A percentile compares a stretch with the other conserved stretches of the same genome.
These are phyloP conservation scores for Limanda limanda DNA, from an alignment of 2,113 vertebrate species.

Conservation along the genomic window DNA sequence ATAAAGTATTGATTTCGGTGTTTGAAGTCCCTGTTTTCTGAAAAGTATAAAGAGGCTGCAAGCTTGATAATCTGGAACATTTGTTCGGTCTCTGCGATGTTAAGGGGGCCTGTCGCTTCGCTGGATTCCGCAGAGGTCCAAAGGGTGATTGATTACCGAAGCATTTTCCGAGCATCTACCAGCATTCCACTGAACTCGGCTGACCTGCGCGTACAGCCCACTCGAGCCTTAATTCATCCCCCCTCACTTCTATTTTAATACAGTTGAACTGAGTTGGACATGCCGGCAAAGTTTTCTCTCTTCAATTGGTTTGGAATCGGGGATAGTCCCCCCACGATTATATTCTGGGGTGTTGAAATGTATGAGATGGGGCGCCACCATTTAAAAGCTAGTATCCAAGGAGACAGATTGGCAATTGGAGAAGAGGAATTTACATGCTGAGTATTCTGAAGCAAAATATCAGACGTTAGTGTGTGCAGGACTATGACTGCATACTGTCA, in stretches of 20 bases:
- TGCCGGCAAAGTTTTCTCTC: slow-evolving; percentile 30
- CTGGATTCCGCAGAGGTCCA: slow-evolving; percentile 49
- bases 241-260: slow-evolving; percentile 26
- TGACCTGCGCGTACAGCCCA: background rate
- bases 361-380: slow-evolving; percentile 28
- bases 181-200: slow-evolving; percentile 57
- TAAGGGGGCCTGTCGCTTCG: slow-evolving; percentile 36
- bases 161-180: slow-evolving; percentile 51
- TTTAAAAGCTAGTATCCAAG: slow-evolving; percentile 65
- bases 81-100: slow-evolving; percentile 38
- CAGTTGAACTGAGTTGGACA: slow-evolving; percentile 41
- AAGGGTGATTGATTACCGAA: slow-evolving; percentile 70
- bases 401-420: slow-evolving; percentile 61
- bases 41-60: slow-evolving; percentile 43
- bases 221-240: slow-evolving; percentile 27
- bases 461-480: slow-evolving; percentile 15
- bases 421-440: slow-evolving; percentile 28
- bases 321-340: slow-evolving; percentile 49
- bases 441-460: slow-evolving; percentile 1
- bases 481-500: background rate
- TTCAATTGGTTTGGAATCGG: slow-evolving; percentile 16
- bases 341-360: slow-evolving; percentile 35
- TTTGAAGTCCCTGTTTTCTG: slow-evolving; percentile 60
- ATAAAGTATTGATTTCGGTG: slow-evolving; percentile 76
- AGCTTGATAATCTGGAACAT: slow-evolving; percentile 36